Base-by-base conservation (phyloP, 2,797 vertebrate species). In the Sardinella longiceps region DNA sequence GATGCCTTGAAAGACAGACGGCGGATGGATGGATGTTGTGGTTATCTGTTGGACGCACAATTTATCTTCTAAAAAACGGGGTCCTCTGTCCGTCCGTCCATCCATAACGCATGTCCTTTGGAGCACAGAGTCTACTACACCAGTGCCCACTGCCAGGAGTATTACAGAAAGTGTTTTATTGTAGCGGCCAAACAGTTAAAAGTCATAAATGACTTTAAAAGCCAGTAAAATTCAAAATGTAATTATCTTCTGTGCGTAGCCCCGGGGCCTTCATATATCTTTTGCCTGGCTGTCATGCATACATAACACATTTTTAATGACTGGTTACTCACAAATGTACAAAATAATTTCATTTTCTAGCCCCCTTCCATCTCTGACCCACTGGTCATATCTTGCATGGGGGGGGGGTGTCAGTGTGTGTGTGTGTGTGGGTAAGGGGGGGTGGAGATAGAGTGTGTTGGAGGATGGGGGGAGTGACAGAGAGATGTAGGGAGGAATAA, bases 181-280 rank as follows among this genome's bases (percentile, higher is more conserved):
- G 94, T 94, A 91, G 90, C 91, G 93, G 93, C 92, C 92, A 94
- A 98, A 98, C 95, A 97, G 96, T 98, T 98, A 97, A 96, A 98
- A 97, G 97, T 97, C 96, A 96, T 98, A 98, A 99, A 98, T 97
- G 97, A 98, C 97, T 98, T 95, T 95, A 97, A 95, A 98, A 97
- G 95, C 97, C 97, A 97, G 97, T 97, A 97, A 98, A 98, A 98
- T 98, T 98, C 95, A 96, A 97, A 98, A 99, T 98, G 97, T 97
- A 98, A 99, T 98, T 98, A 99, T 98, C 97, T 98, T 96, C 96
- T 97, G 95, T 96, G 97, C 96, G 97, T 97, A 97, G 97, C 98
- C 97, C 92, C 92, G 92, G 97, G 97, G 95, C 95, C 96, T 97
- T 96, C 96, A 98, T 98, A 98, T 97, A 98, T 98, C 97, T 98